phyloP scores from a whole-genome alignment of 2,113 vertebrate genomes.

The rabbit (Oryctolagus cuniculus) region DNA sequence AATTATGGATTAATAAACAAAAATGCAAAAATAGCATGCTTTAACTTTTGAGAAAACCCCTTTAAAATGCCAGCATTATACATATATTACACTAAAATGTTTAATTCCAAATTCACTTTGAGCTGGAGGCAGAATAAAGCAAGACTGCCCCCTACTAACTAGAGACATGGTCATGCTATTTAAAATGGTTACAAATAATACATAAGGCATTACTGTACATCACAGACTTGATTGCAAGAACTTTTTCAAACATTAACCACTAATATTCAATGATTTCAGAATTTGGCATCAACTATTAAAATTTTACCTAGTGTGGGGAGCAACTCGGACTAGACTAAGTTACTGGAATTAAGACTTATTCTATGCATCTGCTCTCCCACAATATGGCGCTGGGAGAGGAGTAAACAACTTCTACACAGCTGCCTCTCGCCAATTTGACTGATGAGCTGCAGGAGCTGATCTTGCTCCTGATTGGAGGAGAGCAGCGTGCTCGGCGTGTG shows the following conservation, averaged over 20 bases:
- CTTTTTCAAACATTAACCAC: conserved; percentile 93
- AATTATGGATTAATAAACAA: conserved; percentile 79
- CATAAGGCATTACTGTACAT: conserved; percentile 90
- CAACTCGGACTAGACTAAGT: too few species aligned
- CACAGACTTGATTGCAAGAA: conserved; percentile 92
- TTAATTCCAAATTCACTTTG: conserved; percentile 81
- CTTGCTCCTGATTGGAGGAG: too few species aligned
- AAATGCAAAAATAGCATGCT: conserved; percentile 69
- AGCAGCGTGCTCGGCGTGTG: too few species aligned
- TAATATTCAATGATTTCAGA: conserved; percentile 93
- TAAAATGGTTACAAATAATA: conserved; percentile 86
- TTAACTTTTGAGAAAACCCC: conserved; percentile 79
- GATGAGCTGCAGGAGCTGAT: too few species aligned
- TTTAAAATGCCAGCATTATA: conserved; percentile 83
- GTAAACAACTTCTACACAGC: too few species aligned
- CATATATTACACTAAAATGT: conserved; percentile 76
- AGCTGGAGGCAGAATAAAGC: conserved; percentile 84
- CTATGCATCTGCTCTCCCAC: too few species aligned
- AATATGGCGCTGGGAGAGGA: too few species aligned
- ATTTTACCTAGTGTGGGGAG: too few species aligned
- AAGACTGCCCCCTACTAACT: conserved; percentile 94
- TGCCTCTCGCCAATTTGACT: too few species aligned
- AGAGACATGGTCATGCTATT: conserved; percentile 87
- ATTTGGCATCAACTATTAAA: conserved; percentile 92
- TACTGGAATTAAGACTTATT: too few species aligned